Conservation (phyloP, 2,888 invertebrate genomes). For the Coenonympha glycerion region DNA sequence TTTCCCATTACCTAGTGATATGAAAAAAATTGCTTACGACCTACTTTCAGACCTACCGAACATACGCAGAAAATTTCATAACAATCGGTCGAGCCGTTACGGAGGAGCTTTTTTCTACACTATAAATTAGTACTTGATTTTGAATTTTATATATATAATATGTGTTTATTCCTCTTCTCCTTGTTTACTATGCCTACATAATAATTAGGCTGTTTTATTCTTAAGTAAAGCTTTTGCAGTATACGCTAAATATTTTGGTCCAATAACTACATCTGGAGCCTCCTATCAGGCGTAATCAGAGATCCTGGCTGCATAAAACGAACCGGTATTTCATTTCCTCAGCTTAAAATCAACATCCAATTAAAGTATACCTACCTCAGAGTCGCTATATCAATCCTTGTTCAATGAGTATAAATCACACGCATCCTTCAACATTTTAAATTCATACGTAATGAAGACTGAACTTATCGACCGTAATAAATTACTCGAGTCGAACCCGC, state of each 20-base stretch:
- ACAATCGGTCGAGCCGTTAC: no score
- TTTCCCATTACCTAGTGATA: no score
- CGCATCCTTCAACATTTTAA: conserved; percentile 17
- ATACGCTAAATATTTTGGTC: no score
- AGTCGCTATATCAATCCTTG: conserved; percentile 11
- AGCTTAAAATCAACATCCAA: not conserved
- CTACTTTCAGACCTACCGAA: no score
- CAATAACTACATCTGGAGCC: not conserved
- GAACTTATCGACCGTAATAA: conserved; percentile 28
- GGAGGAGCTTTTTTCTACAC: no score
- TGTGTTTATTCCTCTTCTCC: no score
- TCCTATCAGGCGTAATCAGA: not conserved
- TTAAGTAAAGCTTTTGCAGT: not conserved
- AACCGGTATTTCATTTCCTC: not conserved
- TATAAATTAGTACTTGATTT: no score
- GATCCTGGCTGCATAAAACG: not conserved
- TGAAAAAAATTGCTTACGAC: no score
- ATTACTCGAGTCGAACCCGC: conserved; percentile 28
- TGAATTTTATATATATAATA: no score
- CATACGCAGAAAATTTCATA: no score
- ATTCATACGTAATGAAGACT: conserved; percentile 24
- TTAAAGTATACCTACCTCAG: not conserved
- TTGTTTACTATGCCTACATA: no score
- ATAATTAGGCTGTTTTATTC: no score
- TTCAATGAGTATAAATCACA: conserved; percentile 16